Conservation (phyloP, 1,140 invertebrate species). For the Gerris buenoi region DNA sequence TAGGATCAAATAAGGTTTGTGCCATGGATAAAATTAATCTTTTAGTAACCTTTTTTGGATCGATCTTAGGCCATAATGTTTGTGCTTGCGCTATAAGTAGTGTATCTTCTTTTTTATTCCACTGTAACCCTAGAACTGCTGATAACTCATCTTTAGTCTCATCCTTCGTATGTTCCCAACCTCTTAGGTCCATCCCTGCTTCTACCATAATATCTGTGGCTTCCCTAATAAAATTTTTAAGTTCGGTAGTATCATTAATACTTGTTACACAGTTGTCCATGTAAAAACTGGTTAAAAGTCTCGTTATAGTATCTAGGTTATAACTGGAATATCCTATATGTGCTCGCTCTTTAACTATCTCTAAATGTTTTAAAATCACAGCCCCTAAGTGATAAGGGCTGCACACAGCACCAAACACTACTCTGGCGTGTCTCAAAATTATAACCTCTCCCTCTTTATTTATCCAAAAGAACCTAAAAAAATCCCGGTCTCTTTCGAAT, state of each 20-base stretch:
- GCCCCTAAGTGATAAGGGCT: background rate
- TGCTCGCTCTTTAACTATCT: background rate
- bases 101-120: conserved; percentile 1
- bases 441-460: background rate
- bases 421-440: background rate
- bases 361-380: background rate
- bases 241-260: background rate
- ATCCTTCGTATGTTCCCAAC: background rate
- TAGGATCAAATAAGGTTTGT: background rate
- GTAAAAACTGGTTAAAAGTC: background rate
- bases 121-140: background rate
- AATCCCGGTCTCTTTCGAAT: background rate
- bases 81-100: background rate
- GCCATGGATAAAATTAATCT: background rate
- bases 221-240: conserved; percentile 1
- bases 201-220: background rate
- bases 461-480: background rate
- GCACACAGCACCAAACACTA: background rate
- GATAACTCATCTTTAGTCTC: background rate
- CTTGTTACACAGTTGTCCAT: background rate
- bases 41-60: background rate
- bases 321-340: background rate
- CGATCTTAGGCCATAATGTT: background rate
- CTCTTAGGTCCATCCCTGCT: background rate
- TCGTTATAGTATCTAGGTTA: background rate